Conservation (phyloP, 2,797 vertebrate genomes). For the Aeoliscus strigatus region DNA sequence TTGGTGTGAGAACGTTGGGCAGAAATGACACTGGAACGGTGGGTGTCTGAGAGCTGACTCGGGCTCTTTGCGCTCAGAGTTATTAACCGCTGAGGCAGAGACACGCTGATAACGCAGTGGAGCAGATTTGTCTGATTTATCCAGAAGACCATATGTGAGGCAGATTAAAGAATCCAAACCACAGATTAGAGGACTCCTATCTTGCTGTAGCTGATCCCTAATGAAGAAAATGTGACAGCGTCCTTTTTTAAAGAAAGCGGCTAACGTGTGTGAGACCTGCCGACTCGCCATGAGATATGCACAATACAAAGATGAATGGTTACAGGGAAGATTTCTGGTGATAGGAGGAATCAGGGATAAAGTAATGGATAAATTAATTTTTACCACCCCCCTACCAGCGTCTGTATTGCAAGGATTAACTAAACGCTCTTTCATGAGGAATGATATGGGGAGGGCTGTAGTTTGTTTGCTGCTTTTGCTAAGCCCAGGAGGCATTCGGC, state of each 20-base stretch:
- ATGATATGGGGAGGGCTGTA: constrained; percentile 18
- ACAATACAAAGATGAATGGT: constrained; percentile 32
- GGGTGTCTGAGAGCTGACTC: constrained; percentile 18
- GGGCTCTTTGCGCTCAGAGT: constrained; percentile 23
- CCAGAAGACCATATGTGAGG: constrained; percentile 63
- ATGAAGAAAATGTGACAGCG: constrained; percentile 47
- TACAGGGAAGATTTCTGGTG: constrained; percentile 19
- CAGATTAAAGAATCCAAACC: constrained; percentile 64
- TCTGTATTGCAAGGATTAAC: constrained; percentile 35
- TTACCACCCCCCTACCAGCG: neutral
- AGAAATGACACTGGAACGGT: constrained; percentile 7
- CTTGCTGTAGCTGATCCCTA: constrained; percentile 22
- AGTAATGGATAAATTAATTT: constrained; percentile 45
- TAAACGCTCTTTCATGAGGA: constrained; percentile 39
- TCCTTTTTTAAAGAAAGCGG: constrained; percentile 34
- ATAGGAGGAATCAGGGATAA: constrained; percentile 12
- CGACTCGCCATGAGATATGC: constrained; percentile 33
- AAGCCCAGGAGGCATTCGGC: constrained; percentile 40
- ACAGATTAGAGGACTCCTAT: constrained; percentile 64
- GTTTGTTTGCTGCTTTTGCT: constrained; percentile 49
- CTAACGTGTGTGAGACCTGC: constrained; percentile 21
- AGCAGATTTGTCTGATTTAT: constrained; percentile 53
- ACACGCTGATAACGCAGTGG: constrained; percentile 38
- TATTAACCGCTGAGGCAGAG: constrained; percentile 29
- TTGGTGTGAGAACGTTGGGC: constrained; percentile 13